Conservation (phyloP, 2,113 vertebrate genomes). For the Arenaria interpres region DNA sequence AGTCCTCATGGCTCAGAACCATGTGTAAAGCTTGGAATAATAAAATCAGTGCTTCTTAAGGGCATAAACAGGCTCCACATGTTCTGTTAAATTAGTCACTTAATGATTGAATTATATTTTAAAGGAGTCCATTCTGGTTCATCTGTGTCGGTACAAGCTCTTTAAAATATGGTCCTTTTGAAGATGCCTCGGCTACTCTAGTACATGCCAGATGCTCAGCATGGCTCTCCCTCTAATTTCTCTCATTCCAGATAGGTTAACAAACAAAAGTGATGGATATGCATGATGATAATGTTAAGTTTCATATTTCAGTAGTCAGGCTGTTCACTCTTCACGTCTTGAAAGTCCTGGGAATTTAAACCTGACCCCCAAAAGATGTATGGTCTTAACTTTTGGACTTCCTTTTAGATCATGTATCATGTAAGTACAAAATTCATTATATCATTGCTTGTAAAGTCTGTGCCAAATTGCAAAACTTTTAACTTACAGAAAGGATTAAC, state of each 20-base stretch:
- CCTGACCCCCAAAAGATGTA: slow-evolving; percentile 49
- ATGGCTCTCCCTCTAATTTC: neutral
- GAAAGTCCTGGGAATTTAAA: slow-evolving; percentile 54
- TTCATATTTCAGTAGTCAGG: slow-evolving; percentile 56
- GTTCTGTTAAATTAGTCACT: slow-evolving; percentile 6
- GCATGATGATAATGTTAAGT: slow-evolving; percentile 39
- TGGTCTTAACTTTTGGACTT: slow-evolving; percentile 61
- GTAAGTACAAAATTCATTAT: slow-evolving; percentile 59
- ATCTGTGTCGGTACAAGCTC: neutral
- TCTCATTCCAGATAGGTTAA: slow-evolving; percentile 31
- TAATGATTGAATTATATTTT: slow-evolving; percentile 2
- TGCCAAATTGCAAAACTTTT: slow-evolving; percentile 65
- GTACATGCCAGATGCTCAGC: slow-evolving; percentile 27
- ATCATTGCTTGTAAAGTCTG: slow-evolving; percentile 33
- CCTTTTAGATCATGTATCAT: slow-evolving; percentile 69
- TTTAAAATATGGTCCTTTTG: slow-evolving; percentile 27
- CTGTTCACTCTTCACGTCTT: slow-evolving; percentile 31
- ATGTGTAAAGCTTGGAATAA: slow-evolving; percentile 9
- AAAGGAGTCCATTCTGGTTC: neutral
- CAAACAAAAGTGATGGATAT: slow-evolving; percentile 54
- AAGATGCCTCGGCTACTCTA: neutral
- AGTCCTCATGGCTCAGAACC: neutral
- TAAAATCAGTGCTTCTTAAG: slow-evolving; percentile 9
- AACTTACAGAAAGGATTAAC: slow-evolving; percentile 59
- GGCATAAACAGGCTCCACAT: neutral